Base-by-base conservation (phyloP, 2,113 vertebrate species). In the Xiphias gladius region DNA sequence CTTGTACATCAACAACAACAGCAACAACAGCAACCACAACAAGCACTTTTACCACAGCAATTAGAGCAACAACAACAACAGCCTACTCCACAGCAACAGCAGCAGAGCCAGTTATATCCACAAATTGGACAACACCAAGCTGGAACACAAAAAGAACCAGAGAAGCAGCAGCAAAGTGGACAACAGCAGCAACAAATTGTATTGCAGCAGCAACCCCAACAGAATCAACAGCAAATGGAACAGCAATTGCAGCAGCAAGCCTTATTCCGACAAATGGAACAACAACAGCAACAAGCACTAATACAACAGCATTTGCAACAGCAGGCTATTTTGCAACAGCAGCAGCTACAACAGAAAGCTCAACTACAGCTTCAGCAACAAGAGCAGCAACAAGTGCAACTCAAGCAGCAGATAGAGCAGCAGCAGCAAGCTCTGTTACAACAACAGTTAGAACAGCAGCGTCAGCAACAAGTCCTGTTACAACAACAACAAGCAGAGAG, bases 361-460 rank as follows among this genome's bases (percentile, higher is more conserved):
- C 86, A 91, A 76, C 88, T 91, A 16, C 87, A 92, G 30, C 88
- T 86, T 19, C 85, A 87, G 72, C 87, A 85, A 57, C 84, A 92
- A 35, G 86, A 93, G 76, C 86, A 91, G 32, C 91, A 93, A 71
- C 90, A 93, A 14, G 77, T 83, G 6, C 90, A 92, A 50, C 79
- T 91, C 41, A 76, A 85, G 63, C 90, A 93, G 77, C 88, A 90
- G 50, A 69, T 91, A 14, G 90, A 92, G 46, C 85, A 90, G 75
- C 89, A 93, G 41, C 88, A 92, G 52, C 92, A 94, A 57, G 86
- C 67, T 76, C 67, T 91, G 68, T 39, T 94, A 50, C 93, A 94
- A 1, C 89, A 92, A 43, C 93, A 94, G 82, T 74, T 93, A 22
- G 92, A 94, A 76, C 89, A 94, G 69, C 85, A 89, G 48, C 87